Evolutionary conservation across 2,113 vertebrate species (phyloP), one percentile per base, ranked within the genome.

Genomic region (Diadophis punctatus): DNA sequence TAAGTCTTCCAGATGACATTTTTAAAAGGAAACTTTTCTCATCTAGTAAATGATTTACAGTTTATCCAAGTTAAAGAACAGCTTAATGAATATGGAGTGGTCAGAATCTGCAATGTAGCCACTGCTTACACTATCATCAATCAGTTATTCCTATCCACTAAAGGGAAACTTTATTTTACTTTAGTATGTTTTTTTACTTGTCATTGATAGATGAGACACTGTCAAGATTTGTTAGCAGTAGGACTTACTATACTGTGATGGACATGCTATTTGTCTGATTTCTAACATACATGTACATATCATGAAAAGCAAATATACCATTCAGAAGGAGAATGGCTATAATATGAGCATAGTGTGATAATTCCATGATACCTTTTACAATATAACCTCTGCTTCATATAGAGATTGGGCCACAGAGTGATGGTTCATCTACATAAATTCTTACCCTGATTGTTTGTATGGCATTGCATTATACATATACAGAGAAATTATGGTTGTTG

Each of bases 121-220:
- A 5, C 93, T 87, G 74, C 86, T 94, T 92, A 80, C n/a, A 34
- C 86, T 89, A 68, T 5, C 92, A 80, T 95, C 68, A 55, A 94
- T 96, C 92, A 93, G 58, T 52, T 92, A 58, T 86, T 95, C 68
- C 86, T 49, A 91, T 34, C 80, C 93, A 89, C 58, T 90, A 92
- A 95, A 30, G 63, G 55, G 39, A 90, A 94, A 9, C 92, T 96
- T 93, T 95, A 8, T 94, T 96, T 95, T 93, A 89, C 74, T 95
- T 94, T 90, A 85, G 58, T 56, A 74, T 88, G 86, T 34, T n/a
- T 63, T 87, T 91, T 58, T 86, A 51, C 30, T 88, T 94, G 22
- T 16, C 88, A 94, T 58, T 94, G 91, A 93, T 93, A 91, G 89
- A 95, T 92, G 25, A 18, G 56, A 55, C 6, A 93, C 86, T 92